Conservation (phyloP, 2,888 invertebrate genomes). For the Augochlorella aurata region DNA sequence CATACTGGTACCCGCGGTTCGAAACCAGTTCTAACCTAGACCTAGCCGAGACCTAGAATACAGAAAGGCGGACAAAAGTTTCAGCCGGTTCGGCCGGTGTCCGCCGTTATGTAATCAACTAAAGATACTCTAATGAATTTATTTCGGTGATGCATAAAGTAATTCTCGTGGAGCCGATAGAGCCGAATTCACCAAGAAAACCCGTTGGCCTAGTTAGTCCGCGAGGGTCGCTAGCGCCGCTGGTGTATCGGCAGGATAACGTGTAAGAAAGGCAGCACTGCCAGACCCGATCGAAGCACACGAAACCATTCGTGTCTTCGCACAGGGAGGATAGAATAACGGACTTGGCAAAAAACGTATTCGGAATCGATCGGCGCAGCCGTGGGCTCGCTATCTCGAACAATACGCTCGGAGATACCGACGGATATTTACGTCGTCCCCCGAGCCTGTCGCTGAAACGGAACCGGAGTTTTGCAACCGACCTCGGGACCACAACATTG, state of each 20-base stretch:
- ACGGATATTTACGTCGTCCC: conserved; percentile 26
- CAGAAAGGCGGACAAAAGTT: conserved; percentile 50
- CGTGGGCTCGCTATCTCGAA: conserved; percentile 33
- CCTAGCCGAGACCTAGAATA: conserved; percentile 56
- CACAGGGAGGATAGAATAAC: conserved; percentile 33
- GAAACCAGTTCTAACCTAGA: conserved; percentile 50
- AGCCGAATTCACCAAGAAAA: conserved; percentile 32
- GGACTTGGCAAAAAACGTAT: conserved; percentile 49
- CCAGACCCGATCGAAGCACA: conserved; percentile 36
- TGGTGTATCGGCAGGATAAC: conserved; percentile 32
- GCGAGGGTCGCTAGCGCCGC: conserved; percentile 21
- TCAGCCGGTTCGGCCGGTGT: conserved; percentile 28
- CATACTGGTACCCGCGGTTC: conserved; percentile 7
- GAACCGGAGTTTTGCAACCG: background rate
- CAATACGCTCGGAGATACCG: conserved; percentile 12
- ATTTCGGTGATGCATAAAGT: conserved; percentile 53
- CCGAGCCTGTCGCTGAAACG: background rate
- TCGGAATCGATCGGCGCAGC: conserved; percentile 51
- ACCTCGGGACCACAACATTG: background rate
- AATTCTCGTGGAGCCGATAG: conserved; percentile 25
- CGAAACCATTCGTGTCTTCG: conserved; percentile 33
- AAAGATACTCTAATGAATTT: conserved; percentile 58
- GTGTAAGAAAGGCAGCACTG: conserved; percentile 32
- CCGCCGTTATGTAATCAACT: conserved; percentile 52
- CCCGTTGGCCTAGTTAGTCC: conserved; percentile 38